Conservation (phyloP, 2,113 vertebrate genomes). For the Ia io region DNA sequence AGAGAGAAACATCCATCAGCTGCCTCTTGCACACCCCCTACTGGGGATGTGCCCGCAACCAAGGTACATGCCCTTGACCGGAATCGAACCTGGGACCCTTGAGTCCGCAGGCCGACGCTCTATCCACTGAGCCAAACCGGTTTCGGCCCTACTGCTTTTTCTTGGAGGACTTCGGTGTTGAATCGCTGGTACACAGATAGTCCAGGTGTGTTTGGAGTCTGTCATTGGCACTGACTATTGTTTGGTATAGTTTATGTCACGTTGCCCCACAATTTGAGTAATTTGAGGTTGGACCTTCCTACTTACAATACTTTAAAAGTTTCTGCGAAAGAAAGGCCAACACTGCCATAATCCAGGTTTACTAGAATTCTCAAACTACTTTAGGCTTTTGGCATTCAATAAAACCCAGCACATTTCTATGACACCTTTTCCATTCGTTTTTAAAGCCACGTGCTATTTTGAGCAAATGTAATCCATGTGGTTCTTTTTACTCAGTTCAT, state of each 20-base stretch:
- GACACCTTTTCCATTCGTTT: background rate
- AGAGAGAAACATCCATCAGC: no score
- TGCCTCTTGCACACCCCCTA: no score
- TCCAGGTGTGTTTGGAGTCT: background rate
- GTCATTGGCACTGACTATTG: background rate
- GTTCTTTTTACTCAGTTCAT: slow-evolving; percentile 16
- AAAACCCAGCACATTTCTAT: background rate
- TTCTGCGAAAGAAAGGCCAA: background rate
- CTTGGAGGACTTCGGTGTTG: background rate
- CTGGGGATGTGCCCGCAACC: no score
- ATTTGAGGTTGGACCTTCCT: background rate
- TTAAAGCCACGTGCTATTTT: background rate
- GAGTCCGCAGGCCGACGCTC: no score
- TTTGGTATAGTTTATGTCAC: background rate
- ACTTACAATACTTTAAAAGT: background rate
- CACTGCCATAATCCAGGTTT: background rate
- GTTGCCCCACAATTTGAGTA: background rate
- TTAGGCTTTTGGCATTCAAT: background rate
- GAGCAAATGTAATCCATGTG: background rate
- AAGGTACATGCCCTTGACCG: no score
- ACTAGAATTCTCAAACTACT: background rate
- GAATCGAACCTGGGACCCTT: no score
- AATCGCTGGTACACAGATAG: background rate
- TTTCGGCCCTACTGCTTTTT: background rate
- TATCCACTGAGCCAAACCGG: no score